These are phyloP conservation scores for Serilophus lunatus DNA, from an alignment of 2,113 vertebrate genomes.

Conservation along the genomic window DNA sequence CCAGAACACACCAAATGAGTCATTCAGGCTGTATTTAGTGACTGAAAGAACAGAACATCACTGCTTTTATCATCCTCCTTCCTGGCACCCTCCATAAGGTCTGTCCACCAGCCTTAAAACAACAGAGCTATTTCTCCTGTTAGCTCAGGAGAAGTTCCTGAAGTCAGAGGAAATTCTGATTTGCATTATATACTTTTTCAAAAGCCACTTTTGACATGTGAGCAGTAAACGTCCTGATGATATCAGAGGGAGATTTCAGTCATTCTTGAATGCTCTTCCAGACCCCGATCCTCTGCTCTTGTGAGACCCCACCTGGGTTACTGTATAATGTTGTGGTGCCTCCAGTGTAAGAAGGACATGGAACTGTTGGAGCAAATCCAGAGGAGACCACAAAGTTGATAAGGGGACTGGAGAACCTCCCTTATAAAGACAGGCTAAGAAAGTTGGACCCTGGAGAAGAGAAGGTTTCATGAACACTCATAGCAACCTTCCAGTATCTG, in stretches of 20 bases:
- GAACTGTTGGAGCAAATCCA: not conserved
- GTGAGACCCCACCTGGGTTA: not conserved
- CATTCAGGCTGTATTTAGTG: not conserved
- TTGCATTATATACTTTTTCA: not conserved
- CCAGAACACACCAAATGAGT: not conserved
- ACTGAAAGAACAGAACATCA: not conserved
- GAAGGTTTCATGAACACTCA: not conserved
- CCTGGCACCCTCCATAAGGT: not conserved
- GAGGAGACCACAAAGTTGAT: not conserved
- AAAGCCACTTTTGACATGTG: not conserved
- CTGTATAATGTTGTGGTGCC: rapidly evolving
- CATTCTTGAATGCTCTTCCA: not conserved
- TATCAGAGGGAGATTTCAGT: not conserved
- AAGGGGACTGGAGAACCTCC: not conserved
- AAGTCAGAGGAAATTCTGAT: not conserved
- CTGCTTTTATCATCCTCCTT: not conserved
- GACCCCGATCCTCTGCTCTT: not conserved
- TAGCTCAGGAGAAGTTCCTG: not conserved
- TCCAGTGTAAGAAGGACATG: not conserved
- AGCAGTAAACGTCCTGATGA: not conserved
- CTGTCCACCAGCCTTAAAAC: not conserved
- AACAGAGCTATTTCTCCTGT: not conserved
- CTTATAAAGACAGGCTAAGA: not conserved
- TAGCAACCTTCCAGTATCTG: not conserved
- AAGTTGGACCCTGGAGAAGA: not conserved